phyloP scores from a whole-genome alignment of 1,140 invertebrate species.

The Cydia pomonella region DNA sequence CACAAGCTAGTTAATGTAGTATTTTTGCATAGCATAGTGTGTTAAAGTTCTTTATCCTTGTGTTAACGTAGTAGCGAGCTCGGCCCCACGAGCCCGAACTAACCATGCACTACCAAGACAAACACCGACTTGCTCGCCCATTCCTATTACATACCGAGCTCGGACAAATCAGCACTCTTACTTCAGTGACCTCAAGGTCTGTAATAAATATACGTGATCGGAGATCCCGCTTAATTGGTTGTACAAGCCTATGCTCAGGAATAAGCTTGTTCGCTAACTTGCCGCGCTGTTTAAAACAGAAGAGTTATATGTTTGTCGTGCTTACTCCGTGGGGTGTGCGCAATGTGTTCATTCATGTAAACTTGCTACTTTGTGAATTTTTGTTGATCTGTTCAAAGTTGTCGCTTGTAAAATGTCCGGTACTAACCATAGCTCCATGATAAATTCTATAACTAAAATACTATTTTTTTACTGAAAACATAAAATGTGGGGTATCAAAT shows the following conservation, averaged over 20 bases:
- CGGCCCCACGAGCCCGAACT: not conserved
- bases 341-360: slow-evolving; percentile 5
- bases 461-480: no score
- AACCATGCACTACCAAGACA: slow-evolving; percentile 21
- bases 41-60: not conserved
- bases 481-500: no score
- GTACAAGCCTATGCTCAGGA: not conserved
- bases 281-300: slow-evolving; percentile 21
- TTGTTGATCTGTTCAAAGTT: not conserved
- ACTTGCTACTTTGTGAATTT: slow-evolving; percentile 10
- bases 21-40: not conserved
- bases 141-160: not conserved
- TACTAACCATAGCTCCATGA: no score
- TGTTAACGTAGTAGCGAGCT: slow-evolving; percentile 2
- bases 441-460: no score
- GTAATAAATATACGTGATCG: not conserved
- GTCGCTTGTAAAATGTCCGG: not conserved
- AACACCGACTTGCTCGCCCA: not conserved
- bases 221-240: not conserved
- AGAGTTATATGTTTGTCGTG: slow-evolving; percentile 19
- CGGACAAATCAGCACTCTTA: not conserved
- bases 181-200: not conserved
- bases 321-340: not conserved
- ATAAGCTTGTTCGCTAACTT: slow-evolving; percentile 19
- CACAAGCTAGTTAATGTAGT: not conserved